phyloP scores from a whole-genome alignment of 1,140 invertebrate species.

The Aphaenogaster ashmeadi region DNA sequence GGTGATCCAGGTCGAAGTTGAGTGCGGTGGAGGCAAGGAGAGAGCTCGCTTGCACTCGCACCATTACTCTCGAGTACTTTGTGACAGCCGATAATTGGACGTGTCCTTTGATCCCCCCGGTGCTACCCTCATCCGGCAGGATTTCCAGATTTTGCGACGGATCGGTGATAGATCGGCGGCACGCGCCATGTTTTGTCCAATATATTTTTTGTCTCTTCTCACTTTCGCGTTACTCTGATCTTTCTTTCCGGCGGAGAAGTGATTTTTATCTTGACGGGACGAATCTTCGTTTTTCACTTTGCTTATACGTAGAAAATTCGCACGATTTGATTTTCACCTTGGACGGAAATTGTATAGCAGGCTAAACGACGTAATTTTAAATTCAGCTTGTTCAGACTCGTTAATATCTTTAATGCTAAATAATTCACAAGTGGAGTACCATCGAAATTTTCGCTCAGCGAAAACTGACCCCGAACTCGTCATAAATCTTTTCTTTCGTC shows the following conservation, averaged over 20 bases:
- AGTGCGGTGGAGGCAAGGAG: neutral
- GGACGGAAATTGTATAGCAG: neutral
- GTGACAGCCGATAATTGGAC: constrained; percentile 78
- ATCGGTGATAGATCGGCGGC: constrained; percentile 72
- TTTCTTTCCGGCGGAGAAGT: constrained; percentile 6
- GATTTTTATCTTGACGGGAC: constrained; percentile 23
- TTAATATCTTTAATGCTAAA: constrained; percentile 10
- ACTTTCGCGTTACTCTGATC: neutral
- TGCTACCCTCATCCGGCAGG: constrained; percentile 1
- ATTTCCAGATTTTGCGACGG: constrained; percentile 56
- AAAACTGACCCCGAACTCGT: neutral
- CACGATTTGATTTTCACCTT: neutral
- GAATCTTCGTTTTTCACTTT: neutral
- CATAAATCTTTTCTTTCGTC: neutral
- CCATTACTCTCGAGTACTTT: constrained; percentile 68
- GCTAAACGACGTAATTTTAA: constrained; percentile 4
- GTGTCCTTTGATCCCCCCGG: constrained; percentile 71
- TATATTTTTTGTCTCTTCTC: constrained; percentile 27
- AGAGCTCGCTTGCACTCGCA: constrained; percentile 58
- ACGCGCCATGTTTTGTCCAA: constrained; percentile 54
- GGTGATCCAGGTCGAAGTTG: constrained; percentile 24
- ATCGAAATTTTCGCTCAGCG: neutral
- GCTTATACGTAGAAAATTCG: neutral
- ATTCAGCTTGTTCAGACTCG: neutral
- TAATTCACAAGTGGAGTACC: neutral